phyloP scores from a whole-genome alignment of 2,888 invertebrate genomes.

The Chymomyza caudatula region DNA sequence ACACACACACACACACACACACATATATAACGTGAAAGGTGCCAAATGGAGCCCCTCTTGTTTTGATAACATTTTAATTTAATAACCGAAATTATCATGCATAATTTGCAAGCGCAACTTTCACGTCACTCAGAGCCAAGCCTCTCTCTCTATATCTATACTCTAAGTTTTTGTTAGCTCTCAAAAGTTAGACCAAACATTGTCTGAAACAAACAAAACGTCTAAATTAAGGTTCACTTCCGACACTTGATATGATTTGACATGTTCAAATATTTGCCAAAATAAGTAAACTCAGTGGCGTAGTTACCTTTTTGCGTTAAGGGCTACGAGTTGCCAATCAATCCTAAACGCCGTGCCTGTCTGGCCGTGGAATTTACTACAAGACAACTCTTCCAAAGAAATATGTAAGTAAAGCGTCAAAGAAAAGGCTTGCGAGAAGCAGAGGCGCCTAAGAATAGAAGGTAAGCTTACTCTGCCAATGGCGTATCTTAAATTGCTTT shows the following conservation, averaged over 20 bases:
- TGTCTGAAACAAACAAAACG: background rate
- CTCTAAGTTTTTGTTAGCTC: background rate
- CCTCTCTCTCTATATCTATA: background rate
- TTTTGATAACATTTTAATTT: conserved; percentile 31
- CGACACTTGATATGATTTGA: conserved; percentile 41
- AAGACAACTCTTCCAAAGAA: too few species aligned
- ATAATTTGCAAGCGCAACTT: conserved; percentile 33
- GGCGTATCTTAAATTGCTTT: too few species aligned
- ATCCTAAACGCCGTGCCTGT: too few species aligned
- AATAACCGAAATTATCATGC: conserved; percentile 62
- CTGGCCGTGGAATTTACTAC: too few species aligned
- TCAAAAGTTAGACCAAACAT: background rate
- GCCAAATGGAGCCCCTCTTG: background rate
- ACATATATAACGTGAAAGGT: background rate
- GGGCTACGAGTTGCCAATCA: too few species aligned
- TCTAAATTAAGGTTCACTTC: conserved; percentile 44
- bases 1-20: background rate
- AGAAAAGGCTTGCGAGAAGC: too few species aligned
- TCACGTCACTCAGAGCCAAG: background rate
- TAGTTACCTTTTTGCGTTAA: too few species aligned
- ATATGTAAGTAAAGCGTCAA: too few species aligned
- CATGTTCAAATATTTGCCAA: conserved; percentile 28
- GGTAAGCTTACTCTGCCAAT: too few species aligned
- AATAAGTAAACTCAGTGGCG: conserved; percentile 24
- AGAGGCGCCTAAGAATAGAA: too few species aligned